Evolutionary conservation across 1,140 invertebrate genomes (phyloP), one percentile per base, ranked within the genome.

Genomic region (Meloidogyne exigua): DNA sequence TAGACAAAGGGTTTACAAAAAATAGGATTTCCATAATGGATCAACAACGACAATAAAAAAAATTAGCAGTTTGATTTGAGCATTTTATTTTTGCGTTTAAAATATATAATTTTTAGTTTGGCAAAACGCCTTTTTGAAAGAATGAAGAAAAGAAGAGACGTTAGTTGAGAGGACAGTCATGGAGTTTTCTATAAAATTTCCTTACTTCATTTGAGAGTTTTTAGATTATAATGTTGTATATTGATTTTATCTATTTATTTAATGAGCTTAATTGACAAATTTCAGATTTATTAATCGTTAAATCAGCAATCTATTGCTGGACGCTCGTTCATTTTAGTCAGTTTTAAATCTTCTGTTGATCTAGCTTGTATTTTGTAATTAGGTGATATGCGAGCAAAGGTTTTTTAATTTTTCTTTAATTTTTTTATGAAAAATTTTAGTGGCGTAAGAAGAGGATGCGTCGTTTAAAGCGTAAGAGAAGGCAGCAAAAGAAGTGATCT

Each of bases 361-460:
- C 49, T 57, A 57, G 5, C 18, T 57, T 18, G 49, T 57, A 18
- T 57, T n/a, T n/a, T 57, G 49, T 57, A n/a, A n/a, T 57, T 57
- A n/a, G 39, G n/a, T 44, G 62, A 70, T 70, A 70, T 70, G 68
- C 68, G 68, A 70, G 68, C 68, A 21, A 70, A 70, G 68, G 68
- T 70, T 32, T 4, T 32, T 23, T 28, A 2, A 69, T 36, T 42
- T 69, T 13, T 23, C 5, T 68, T 9, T 18, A 67, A 39, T 3
- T 49, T 11, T 23, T 13, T 49, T 11, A 69, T 36, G 2, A 69
- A 69, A 26, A 69, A 32, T 13, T 70, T 74, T n/a, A 74, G 72
- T 74, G 72, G 72, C 72, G 72, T 74, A 74, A 74, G 72, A 74
- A 74, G 66, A 39, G 72, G 42, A 74, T 74, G 72, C 72, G 72